Percentiles rank a stretch among this genome's conserved stretches.
phyloP scores from a whole-genome alignment of 1,140 invertebrate genomes.

The Drosophila baimaii region DNA sequence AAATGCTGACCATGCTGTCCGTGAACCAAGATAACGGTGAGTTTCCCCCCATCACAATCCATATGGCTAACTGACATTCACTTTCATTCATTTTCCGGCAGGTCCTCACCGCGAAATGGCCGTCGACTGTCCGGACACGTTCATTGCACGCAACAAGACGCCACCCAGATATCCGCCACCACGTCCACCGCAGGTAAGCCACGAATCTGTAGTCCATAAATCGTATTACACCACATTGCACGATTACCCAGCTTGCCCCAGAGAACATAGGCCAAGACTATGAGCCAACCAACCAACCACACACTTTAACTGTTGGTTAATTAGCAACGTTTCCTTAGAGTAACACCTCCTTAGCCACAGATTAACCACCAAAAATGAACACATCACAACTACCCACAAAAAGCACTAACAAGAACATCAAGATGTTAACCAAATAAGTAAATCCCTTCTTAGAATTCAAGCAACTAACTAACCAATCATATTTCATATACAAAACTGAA shows the following conservation, averaged over 20 bases:
- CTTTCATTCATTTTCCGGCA: conserved; percentile 70
- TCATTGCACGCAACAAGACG: conserved; percentile 95
- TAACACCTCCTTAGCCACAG: background rate
- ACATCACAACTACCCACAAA: background rate
- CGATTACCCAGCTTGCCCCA: background rate
- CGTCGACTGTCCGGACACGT: conserved; percentile 98
- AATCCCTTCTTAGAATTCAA: conserved; percentile 10
- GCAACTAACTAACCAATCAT: background rate
- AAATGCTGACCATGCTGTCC: conserved; percentile 89
- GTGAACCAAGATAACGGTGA: conserved; percentile 88
- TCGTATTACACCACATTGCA: background rate
- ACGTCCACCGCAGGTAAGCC: conserved; percentile 85
- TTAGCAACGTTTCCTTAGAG: background rate
- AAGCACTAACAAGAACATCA: conserved; percentile 3
- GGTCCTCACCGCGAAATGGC: conserved; percentile 97
- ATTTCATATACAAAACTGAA: no score
- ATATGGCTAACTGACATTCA: background rate
- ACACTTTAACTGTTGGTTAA: conserved; percentile 5
- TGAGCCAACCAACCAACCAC: background rate
- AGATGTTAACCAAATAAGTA: no score
- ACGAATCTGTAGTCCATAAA: background rate
- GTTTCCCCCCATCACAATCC: background rate
- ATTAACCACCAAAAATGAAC: background rate
- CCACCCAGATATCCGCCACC: conserved; percentile 95
- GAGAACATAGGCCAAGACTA: background rate